phyloP scores from a whole-genome alignment of 2,797 vertebrate genomes.

The Galagoides demidoff region DNA sequence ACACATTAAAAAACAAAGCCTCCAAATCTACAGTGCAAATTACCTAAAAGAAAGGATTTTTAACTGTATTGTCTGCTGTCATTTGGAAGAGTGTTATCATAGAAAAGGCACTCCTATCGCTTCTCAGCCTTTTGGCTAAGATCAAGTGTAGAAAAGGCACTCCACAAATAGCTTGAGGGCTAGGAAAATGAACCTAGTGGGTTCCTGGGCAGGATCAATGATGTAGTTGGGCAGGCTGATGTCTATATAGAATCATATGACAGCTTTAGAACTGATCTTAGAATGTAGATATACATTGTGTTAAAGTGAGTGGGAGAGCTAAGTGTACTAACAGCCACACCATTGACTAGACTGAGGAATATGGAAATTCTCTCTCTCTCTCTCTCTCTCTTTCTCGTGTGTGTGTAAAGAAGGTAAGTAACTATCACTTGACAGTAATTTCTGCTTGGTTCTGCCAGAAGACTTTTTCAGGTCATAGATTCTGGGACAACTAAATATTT shows the following conservation, averaged over 20 bases:
- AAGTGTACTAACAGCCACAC: background rate
- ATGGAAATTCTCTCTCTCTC: background rate
- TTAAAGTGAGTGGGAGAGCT: background rate
- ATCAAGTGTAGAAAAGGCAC: background rate
- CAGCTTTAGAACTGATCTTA: background rate
- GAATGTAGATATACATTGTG: background rate
- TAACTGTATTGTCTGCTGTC: background rate
- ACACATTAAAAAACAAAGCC: background rate
- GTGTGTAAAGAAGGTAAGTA: background rate
- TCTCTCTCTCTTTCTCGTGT: background rate
- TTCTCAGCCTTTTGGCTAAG: too few species aligned
- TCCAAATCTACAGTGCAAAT: background rate
- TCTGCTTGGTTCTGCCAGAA: background rate
- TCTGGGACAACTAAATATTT: conserved; percentile 36
- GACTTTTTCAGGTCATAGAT: background rate
- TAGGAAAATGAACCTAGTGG: background rate
- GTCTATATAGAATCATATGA: background rate
- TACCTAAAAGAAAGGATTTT: background rate
- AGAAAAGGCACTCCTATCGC: background rate
- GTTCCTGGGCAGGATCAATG: background rate
- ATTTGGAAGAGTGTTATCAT: background rate
- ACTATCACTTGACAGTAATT: conserved; percentile 24
- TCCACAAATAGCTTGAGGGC: background rate
- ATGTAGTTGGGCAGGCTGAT: background rate
- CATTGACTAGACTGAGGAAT: background rate